Conservation (phyloP, 2,888 invertebrate species). For the Anoplius nigerrimus region DNA sequence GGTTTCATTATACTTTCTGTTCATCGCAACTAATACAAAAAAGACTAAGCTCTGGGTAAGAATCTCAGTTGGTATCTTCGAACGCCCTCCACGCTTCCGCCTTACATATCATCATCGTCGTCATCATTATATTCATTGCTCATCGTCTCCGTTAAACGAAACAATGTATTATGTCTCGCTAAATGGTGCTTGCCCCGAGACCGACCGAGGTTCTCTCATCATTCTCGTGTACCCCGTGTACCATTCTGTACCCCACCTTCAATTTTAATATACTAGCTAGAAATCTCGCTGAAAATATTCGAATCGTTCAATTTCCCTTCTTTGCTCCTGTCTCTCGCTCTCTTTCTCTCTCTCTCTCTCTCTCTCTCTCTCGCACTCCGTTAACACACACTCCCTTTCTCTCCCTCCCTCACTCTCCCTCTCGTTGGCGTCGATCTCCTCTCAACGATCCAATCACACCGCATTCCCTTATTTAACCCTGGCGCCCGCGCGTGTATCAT, state of each 20-base stretch:
- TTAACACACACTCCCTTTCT: neutral
- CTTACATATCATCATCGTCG: neutral
- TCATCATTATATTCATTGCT: neutral
- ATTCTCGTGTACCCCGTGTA: neutral
- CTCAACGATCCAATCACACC: neutral
- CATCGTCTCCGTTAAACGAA: neutral
- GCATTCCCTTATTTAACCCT: neutral
- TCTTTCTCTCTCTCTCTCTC: neutral
- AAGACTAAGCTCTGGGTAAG: conserved; percentile 68
- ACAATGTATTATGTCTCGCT: neutral
- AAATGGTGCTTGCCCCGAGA: conserved; percentile 25
- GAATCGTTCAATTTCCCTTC: conserved; percentile 1
- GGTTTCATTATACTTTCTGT: conserved; percentile 23
- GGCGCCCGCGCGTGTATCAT: neutral
- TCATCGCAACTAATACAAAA: conserved; percentile 65
- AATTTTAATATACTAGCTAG: conserved; percentile 36
- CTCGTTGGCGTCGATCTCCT: neutral
- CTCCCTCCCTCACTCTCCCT: neutral
- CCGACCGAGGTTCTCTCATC: neutral
- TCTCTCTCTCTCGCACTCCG: neutral
- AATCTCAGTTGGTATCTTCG: conserved; percentile 35
- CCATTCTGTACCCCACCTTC: neutral
- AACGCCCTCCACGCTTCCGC: neutral
- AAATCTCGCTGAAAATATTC: conserved; percentile 17
- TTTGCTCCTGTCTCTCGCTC: neutral